These are phyloP conservation scores for Sinosuthora webbiana DNA, from an alignment of 2,113 vertebrate species.

Conservation along the genomic window DNA sequence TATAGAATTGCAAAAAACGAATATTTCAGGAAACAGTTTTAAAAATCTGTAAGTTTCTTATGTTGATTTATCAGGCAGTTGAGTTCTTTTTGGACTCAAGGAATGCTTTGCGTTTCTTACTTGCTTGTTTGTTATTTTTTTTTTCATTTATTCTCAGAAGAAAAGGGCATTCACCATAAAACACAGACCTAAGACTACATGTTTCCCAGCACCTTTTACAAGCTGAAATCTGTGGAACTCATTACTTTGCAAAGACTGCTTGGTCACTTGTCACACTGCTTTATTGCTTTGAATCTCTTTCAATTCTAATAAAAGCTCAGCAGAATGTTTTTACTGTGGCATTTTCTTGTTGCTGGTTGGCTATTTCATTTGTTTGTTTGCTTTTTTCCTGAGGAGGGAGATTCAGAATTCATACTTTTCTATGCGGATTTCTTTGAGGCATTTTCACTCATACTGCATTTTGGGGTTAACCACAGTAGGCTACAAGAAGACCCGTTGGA, in stretches of 20 bases:
- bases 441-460: neutral
- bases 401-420: neutral
- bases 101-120: slow-evolving; percentile 33
- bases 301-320: neutral
- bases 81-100: slow-evolving; percentile 48
- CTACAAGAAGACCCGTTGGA: neutral
- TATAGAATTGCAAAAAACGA: neutral
- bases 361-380: neutral
- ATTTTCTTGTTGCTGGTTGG: neutral
- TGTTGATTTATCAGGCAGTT: slow-evolving; percentile 56
- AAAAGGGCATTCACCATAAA: slow-evolving; percentile 69
- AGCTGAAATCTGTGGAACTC: neutral
- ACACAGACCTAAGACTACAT: slow-evolving; percentile 31
- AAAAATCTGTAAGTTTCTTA: neutral
- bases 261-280: neutral
- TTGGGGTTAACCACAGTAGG: neutral
- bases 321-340: neutral
- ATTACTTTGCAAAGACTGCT: neutral
- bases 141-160: slow-evolving; percentile 65
- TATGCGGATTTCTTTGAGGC: neutral
- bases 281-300: neutral
- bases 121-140: slow-evolving; percentile 6
- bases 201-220: neutral
- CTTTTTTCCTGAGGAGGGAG: neutral
- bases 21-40: neutral